Base-by-base conservation (phyloP, 2,113 vertebrate species). In the Nibea coibor region DNA sequence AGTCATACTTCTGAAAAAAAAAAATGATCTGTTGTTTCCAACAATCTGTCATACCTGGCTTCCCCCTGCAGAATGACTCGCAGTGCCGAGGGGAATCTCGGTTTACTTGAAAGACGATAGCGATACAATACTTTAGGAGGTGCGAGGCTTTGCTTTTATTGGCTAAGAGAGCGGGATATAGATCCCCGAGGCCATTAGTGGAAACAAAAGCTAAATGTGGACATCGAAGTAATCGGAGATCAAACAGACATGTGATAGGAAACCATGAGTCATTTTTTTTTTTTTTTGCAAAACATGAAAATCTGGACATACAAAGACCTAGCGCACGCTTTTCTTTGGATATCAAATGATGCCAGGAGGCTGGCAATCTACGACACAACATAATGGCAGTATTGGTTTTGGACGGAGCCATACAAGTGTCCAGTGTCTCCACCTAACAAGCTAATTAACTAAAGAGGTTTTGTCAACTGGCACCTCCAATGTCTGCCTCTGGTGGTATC, bases 391-490 rank as follows among this genome's bases (percentile, higher is more conserved):
- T 75, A 80, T 88, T 87, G 81, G 81, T 87, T 90, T 91, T 89
- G 82, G 84, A 91, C 81, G 24, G 69, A 72, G 68, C n/a, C 22
- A 3, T 22, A n/a, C 57, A 69, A 70, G 75, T 87, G 83, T 85
- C 64, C 7, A 5, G 69, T 83, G 80, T 84, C 87, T 83, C 81
- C 86, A 86, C 78, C 81, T 89, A 90, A 90, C 88, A 90, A 90
- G 82, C 86, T 84, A 85, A 93, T 93, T 89, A 89, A 80, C 71
- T 86, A 89, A 93, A 93, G 83, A 89, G 88, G 75, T 88, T 91
- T 82, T 86, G 88, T 92, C 90, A 87, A 85, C 85, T 72, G 80
- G 82, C 82, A 89, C 85, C 83, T 83, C 77, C 64, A 68, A 87
- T 75, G 72, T 79, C 75, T 57, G 84, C 79, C 72, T 75, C 68